These are phyloP conservation scores for Drosophila arizonae DNA, from an alignment of 1,140 invertebrate species.

Conservation along the genomic window DNA sequence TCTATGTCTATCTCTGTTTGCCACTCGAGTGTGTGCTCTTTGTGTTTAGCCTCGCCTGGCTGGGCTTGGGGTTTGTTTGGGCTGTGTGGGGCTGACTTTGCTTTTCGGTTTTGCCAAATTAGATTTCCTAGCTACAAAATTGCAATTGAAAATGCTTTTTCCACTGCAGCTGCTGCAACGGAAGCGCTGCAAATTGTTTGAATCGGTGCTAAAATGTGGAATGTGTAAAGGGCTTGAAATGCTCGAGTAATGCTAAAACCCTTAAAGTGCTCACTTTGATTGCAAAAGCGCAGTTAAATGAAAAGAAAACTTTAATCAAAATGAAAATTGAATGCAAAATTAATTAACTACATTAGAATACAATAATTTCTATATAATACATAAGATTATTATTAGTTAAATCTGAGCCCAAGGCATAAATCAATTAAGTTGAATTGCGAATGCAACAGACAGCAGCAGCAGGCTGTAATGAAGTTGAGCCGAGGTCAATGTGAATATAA, in stretches of 20 bases:
- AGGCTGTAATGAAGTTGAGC: constrained; percentile 21
- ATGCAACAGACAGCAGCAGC: neutral
- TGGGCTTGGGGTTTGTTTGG: neutral
- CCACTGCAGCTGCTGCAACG: constrained; percentile 17
- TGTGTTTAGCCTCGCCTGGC: constrained; percentile 14
- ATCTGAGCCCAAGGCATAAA: constrained; percentile 27
- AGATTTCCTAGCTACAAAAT: constrained; percentile 59
- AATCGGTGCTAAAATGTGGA: constrained; percentile 40
- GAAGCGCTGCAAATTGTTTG: constrained; percentile 7
- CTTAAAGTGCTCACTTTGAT: neutral
- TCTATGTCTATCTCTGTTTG: neutral
- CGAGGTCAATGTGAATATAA: constrained; percentile 40
- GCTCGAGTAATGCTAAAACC: constrained; percentile 6
- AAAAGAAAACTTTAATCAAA: neutral
- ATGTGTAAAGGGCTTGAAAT: constrained; percentile 14
- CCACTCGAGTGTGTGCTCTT: neutral
- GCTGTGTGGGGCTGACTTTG: constrained; percentile 31
- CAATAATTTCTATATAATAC: neutral
- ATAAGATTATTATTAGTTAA: neutral
- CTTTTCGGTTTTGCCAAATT: constrained; percentile 51
- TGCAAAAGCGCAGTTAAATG: neutral
- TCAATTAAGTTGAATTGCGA: constrained; percentile 50
- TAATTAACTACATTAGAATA: constrained; percentile 28
- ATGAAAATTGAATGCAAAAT: constrained; percentile 1
- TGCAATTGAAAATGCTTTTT: constrained; percentile 56